Base-by-base conservation (phyloP, 2,888 invertebrate species). In the Limnephilus marmoratus region DNA sequence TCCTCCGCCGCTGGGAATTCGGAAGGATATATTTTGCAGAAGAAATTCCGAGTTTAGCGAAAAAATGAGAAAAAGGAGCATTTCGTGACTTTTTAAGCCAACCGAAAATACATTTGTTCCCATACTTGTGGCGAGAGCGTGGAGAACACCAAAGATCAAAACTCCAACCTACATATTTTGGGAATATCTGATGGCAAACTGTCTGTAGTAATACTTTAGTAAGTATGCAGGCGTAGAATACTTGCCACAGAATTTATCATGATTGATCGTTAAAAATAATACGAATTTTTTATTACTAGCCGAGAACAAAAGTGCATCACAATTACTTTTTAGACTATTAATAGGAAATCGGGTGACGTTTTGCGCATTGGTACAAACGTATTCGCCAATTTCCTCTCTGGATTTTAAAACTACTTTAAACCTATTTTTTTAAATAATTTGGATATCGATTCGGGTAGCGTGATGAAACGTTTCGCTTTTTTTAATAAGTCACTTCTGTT, bases 1-100 rank as follows among this genome's bases (percentile, higher is more conserved):
- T 88, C 37, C 81, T 91, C 34, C 12, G 31, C 81, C 87, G 86
- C 86, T 81, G 86, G 86, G 86, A 85, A 85, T 80, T 85, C 49
- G 31, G 15, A 18, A 87, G 87, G 87, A 34, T 68, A 88, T 81
- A 37, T 87, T 89, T 89, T 80, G 31, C 4, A 34, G 81, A 81
- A 89, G 81, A 81, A 81, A 89, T 80, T 81, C 37, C 13, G 24
- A 24, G 37, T 29, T 81, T 88, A 45, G 7, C 31, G 5, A 45
- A 49, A 49, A 87, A 86, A 87, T 31, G 13, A 31, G 31, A 87
- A 87, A 53, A 87, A 87, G 53, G 31, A 49, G 31, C n/a, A 53
- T 87, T 53, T 31, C 53, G 49, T 87, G 53, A 49, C 53, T 87
- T n/a, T 53, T 49, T 87, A 87, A 87, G 31, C 31, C 53, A 31